Percentiles rank a stretch among this genome's conserved stretches.
Conservation (phyloP, 64 coral and sea anemone species). For the Stylophora pistillata region DNA sequence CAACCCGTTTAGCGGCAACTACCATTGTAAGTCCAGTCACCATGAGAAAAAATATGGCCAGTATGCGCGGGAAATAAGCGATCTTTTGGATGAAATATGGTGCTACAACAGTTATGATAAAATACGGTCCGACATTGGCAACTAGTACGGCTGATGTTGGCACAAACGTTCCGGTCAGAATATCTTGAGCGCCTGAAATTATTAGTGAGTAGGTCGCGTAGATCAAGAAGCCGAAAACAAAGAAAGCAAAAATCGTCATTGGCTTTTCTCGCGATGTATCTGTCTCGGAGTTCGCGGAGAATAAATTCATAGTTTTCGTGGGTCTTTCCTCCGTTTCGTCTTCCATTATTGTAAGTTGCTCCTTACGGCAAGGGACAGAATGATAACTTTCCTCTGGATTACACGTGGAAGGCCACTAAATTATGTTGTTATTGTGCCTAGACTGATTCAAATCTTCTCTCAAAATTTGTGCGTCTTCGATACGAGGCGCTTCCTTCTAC, state of each 20-base stretch:
- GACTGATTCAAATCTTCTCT: no score
- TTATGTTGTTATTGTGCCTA: background rate
- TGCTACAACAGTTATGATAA: slow-evolving; percentile 63
- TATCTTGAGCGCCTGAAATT: slow-evolving; percentile 90
- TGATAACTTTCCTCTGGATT: background rate
- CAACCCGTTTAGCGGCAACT: slow-evolving; percentile 52
- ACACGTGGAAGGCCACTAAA: background rate
- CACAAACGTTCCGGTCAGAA: slow-evolving; percentile 78
- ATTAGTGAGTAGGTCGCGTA: slow-evolving; percentile 89
- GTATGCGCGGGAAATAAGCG: slow-evolving; percentile 72
- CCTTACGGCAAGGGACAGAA: background rate
- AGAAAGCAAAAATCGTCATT: slow-evolving; percentile 74
- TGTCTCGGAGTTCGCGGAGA: slow-evolving; percentile 1
- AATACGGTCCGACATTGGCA: slow-evolving; percentile 88
- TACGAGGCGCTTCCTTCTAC: background rate
- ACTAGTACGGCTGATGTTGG: slow-evolving; percentile 80
- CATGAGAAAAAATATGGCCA: slow-evolving; percentile 62
- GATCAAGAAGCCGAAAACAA: slow-evolving; percentile 83
- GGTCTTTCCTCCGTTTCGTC: slow-evolving; percentile 15
- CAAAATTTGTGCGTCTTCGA: no score
- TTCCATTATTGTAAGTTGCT: background rate
- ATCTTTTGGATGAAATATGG: slow-evolving; percentile 86
- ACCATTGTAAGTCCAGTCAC: slow-evolving; percentile 65
- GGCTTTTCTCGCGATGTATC: slow-evolving; percentile 10
- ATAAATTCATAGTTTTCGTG: slow-evolving; percentile 8